Percentiles rank a stretch among this genome's conserved stretches.
Conservation (phyloP, 2,797 vertebrate genomes). For the Pantherophis vulpinus region DNA sequence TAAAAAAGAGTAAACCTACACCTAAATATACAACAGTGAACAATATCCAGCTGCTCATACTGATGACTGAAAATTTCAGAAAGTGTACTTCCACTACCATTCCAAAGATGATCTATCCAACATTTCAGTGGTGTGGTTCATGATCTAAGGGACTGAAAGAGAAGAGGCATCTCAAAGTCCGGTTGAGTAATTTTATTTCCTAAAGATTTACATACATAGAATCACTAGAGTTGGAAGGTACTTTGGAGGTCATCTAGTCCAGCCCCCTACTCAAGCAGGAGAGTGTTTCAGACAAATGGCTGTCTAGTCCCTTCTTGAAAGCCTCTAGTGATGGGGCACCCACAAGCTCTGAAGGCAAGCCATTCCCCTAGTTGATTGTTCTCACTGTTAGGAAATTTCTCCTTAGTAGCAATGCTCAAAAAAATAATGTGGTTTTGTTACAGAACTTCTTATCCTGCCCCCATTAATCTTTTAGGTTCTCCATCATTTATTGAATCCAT, state of each 20-base stretch:
- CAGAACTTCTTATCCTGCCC: background rate
- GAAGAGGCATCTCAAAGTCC: background rate
- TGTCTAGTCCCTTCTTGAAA: background rate
- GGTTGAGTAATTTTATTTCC: background rate
- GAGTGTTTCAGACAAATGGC: background rate
- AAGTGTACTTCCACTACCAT: background rate
- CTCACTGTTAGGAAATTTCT: background rate
- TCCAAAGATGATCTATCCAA: background rate
- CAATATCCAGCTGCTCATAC: background rate
- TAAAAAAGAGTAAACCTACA: background rate
- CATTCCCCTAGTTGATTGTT: background rate
- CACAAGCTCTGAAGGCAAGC: background rate
- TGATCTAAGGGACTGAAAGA: background rate
- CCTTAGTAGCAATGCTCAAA: background rate
- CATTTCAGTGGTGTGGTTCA: background rate
- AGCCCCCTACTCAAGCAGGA: background rate
- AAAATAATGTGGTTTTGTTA: background rate
- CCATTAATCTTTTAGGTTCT: conserved; percentile 52
- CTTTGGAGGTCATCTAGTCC: background rate
- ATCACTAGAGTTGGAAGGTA: background rate
- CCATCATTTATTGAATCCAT: conserved; percentile 60
- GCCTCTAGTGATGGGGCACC: background rate
- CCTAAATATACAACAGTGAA: background rate
- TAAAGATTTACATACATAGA: background rate
- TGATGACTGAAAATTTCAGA: background rate